A percentile compares a stretch with the other conserved stretches of the same genome.
phyloP scores from a whole-genome alignment of 2,113 vertebrate genomes.

The Colossoma macropomum region DNA sequence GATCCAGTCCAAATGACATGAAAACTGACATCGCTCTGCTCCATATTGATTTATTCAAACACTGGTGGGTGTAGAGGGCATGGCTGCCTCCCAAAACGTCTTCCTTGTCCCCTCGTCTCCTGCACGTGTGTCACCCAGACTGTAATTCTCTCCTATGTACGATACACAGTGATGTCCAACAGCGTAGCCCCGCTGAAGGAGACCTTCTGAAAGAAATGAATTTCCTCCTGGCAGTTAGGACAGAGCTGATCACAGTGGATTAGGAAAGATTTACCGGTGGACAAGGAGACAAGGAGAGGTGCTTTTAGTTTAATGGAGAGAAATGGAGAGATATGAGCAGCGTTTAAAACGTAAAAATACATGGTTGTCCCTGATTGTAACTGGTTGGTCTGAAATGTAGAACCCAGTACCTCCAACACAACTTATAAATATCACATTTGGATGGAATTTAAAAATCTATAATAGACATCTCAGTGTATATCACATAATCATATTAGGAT shows the following conservation, averaged over 20 bases:
- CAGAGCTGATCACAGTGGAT: background rate
- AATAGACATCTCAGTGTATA: no score
- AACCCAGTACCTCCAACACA: no score
- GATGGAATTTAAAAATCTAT: no score
- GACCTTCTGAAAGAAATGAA: conserved; percentile 1
- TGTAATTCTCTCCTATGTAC: background rate
- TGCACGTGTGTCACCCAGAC: background rate
- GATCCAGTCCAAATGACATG: conserved; percentile 12
- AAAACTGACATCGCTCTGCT: conserved; percentile 15
- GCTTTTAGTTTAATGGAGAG: no score
- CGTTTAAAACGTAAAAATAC: no score
- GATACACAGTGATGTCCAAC: background rate
- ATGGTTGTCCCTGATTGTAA: no score
- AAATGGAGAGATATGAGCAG: no score
- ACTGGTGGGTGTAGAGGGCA: background rate
- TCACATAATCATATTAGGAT: no score
- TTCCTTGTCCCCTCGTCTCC: background rate
- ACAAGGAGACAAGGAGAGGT: background rate
- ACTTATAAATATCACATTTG: no score
- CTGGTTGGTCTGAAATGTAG: no score
- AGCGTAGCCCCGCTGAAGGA: background rate
- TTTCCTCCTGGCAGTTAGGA: background rate
- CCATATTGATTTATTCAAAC: conserved; percentile 20
- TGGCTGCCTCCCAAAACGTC: conserved; percentile 10
- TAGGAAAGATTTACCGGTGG: conserved; percentile 21